Percentiles rank a stretch among this genome's conserved stretches.
Evolutionary conservation across 2,113 vertebrate species (phyloP).

Genomic region (Anser cygnoides): DNA sequence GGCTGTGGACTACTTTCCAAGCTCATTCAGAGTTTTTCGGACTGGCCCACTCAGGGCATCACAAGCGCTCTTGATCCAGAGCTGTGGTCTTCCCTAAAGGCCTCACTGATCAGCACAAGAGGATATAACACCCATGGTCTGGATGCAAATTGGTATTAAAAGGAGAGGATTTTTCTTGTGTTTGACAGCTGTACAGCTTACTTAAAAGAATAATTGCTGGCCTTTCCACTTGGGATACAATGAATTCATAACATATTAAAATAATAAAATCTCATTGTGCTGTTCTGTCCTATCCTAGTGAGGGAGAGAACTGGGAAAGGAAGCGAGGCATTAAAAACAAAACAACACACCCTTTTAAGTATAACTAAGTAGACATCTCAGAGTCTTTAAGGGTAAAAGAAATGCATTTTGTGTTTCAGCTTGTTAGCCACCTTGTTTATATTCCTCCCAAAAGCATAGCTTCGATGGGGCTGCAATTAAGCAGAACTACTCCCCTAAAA

Average conservation of each 20-base stretch:
- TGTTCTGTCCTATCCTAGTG: not conserved
- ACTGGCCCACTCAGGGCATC: not conserved
- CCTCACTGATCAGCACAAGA: not conserved
- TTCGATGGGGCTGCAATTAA: slow-evolving; percentile 30
- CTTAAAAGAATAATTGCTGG: not conserved
- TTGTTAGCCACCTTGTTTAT: slow-evolving; percentile 31
- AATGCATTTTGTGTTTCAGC: not conserved
- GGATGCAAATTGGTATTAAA: not conserved
- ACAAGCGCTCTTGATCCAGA: not conserved
- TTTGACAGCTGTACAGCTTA: not conserved
- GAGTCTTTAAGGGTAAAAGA: not conserved
- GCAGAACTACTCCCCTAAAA: slow-evolving; percentile 40
- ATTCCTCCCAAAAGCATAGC: not conserved
- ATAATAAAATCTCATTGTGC: not conserved
- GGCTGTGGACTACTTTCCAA: not conserved
- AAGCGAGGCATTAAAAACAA: not conserved
- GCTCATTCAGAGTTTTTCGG: not conserved
- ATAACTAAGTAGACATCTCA: not conserved
- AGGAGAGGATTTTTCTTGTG: not conserved
- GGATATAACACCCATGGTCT: not conserved
- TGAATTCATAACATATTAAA: not conserved
- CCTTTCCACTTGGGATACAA: not conserved
- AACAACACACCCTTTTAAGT: not conserved
- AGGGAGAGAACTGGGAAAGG: not conserved
- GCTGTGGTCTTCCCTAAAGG: not conserved